These are phyloP conservation scores for Vollenhovia emeryi DNA, from an alignment of 1,140 invertebrate genomes.

Conservation along the genomic window DNA sequence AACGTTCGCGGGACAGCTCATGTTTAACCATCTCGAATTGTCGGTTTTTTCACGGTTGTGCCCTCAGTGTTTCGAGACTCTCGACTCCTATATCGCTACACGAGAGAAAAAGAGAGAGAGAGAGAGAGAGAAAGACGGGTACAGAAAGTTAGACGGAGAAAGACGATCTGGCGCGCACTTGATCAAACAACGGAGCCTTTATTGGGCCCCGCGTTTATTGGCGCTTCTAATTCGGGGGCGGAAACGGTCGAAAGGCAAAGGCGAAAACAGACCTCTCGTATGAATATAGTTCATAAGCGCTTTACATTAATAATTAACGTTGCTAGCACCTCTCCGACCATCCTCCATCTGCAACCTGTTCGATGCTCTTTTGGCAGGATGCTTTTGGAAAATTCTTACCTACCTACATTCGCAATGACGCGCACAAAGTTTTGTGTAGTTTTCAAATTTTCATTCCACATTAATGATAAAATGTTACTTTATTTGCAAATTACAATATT, in stretches of 20 bases:
- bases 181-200: constrained; percentile 78
- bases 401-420: background rate
- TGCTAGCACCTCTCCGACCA: background rate
- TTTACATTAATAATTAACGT: constrained; percentile 78
- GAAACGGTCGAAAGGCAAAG: constrained; percentile 79
- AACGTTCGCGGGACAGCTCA: constrained; percentile 23
- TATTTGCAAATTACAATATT: background rate
- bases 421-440: background rate
- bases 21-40: constrained; percentile 53
- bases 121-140: background rate
- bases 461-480: background rate
- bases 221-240: constrained; percentile 81
- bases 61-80: constrained; percentile 53
- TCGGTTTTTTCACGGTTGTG: constrained; percentile 19
- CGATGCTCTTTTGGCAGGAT: background rate
- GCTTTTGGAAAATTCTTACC: constrained; percentile 9
- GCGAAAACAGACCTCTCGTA: constrained; percentile 79
- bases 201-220: constrained; percentile 76
- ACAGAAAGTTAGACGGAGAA: constrained; percentile 45
- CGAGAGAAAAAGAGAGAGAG: background rate
- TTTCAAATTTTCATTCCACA: background rate
- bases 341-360: background rate
- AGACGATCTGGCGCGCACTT: constrained; percentile 74
- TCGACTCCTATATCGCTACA: background rate
- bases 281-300: constrained; percentile 77